Conservation (phyloP, 1,140 invertebrate genomes). For the Apis mellifera region DNA sequence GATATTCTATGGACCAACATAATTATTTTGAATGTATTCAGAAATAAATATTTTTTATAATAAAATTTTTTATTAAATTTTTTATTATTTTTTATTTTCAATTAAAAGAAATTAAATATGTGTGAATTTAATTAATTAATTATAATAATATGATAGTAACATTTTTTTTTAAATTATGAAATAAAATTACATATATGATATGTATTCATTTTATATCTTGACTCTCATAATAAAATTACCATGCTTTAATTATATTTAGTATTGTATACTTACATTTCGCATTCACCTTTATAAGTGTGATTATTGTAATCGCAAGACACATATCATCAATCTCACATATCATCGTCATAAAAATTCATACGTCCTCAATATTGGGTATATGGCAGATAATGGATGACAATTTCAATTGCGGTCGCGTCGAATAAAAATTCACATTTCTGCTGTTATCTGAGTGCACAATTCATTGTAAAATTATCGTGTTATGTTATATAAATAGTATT, state of each 20-base stretch:
- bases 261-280: not conserved
- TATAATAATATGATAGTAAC: no score
- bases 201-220: not conserved
- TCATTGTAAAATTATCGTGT: not conserved
- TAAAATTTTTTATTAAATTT: not conserved
- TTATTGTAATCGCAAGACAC: constrained; percentile 19
- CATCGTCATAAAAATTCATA: not conserved
- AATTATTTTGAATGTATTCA: not conserved
- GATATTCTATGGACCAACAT: not conserved
- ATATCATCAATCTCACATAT: not conserved
- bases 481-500: no score
- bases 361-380: not conserved
- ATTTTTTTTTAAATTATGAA: no score
- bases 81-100: no score
- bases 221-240: not conserved
- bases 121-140: no score
- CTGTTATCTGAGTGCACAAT: not conserved
- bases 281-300: not conserved
- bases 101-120: no score
- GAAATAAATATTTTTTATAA: not conserved
- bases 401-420: not conserved
- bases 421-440: not conserved
- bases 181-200: no score
- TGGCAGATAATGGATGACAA: not conserved
- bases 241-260: not conserved